Percentiles rank a stretch among this genome's conserved stretches.
Conservation (phyloP, 1,140 invertebrate genomes). For the Penaeus indicus region DNA sequence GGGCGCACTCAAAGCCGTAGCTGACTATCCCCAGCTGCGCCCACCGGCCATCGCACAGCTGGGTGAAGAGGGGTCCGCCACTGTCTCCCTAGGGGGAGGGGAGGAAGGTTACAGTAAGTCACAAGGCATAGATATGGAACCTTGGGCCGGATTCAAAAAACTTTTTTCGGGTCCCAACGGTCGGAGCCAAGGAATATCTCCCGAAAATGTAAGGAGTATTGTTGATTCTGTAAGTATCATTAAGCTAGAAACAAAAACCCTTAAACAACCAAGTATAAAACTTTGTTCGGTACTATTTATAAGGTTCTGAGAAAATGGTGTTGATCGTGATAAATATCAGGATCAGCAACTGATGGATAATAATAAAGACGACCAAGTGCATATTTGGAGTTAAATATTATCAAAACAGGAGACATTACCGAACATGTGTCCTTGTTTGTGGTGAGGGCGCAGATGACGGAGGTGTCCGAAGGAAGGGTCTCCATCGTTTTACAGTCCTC, state of each 20-base stretch:
- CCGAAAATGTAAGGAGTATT: no score
- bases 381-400: neutral
- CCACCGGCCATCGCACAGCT: slow-evolving; percentile 68
- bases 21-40: slow-evolving; percentile 82
- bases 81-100: slow-evolving; percentile 79
- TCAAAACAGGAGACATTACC: neutral
- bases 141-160: no score
- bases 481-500: neutral
- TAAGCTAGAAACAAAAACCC: no score
- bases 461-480: neutral
- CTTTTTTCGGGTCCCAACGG: no score
- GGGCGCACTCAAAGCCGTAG: slow-evolving; percentile 82
- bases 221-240: no score
- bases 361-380: neutral
- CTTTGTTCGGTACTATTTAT: no score
- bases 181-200: no score
- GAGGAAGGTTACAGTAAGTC: no score
- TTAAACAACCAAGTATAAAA: no score
- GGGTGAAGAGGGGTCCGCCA: slow-evolving; percentile 83
- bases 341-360: neutral
- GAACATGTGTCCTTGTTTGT: neutral
- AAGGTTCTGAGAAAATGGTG: no score
- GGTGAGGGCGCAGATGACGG: slow-evolving; percentile 22
- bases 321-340: no score
- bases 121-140: no score